Evolutionary conservation across 2,888 invertebrate species (phyloP).

Genomic region (Artemia sp.): DNA sequence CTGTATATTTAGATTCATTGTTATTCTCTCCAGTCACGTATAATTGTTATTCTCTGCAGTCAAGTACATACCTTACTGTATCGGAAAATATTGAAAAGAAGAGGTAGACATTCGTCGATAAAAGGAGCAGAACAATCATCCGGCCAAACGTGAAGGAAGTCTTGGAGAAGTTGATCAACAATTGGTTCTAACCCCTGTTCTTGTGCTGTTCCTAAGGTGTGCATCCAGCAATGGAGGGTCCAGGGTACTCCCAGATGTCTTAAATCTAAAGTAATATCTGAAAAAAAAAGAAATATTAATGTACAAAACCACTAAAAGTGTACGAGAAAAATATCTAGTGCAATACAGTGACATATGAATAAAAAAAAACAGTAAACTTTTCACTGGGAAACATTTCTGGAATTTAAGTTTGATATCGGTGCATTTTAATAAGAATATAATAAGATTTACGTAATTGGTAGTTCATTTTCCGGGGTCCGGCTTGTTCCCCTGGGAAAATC

Average conservation of each 20-base stretch:
- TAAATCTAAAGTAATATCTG: conserved; percentile 72
- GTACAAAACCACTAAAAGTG: too few species aligned
- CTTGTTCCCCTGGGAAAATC: too few species aligned
- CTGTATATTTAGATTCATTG: neutral
- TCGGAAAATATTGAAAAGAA: conserved; percentile 72
- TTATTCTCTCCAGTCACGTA: neutral
- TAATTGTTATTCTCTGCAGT: neutral
- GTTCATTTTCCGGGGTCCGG: too few species aligned
- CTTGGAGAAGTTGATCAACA: conserved; percentile 70
- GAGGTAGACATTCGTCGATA: conserved; percentile 70
- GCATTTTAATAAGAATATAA: too few species aligned
- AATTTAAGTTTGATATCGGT: too few species aligned
- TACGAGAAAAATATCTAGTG: too few species aligned
- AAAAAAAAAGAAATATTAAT: conserved; percentile 13
- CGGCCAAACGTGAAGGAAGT: conserved; percentile 75
- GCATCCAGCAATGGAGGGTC: conserved; percentile 84
- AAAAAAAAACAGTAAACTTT: too few species aligned
- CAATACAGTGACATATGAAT: too few species aligned
- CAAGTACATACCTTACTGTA: conserved; percentile 56
- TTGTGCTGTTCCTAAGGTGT: conserved; percentile 68
- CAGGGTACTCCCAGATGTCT: conserved; percentile 70
- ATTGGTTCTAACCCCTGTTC: conserved; percentile 64
- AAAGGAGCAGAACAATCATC: conserved; percentile 67
- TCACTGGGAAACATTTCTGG: too few species aligned
- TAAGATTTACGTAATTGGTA: too few species aligned